Evolutionary conservation across 2,113 vertebrate species (phyloP).

Genomic region (Setophaga kirtlandii): DNA sequence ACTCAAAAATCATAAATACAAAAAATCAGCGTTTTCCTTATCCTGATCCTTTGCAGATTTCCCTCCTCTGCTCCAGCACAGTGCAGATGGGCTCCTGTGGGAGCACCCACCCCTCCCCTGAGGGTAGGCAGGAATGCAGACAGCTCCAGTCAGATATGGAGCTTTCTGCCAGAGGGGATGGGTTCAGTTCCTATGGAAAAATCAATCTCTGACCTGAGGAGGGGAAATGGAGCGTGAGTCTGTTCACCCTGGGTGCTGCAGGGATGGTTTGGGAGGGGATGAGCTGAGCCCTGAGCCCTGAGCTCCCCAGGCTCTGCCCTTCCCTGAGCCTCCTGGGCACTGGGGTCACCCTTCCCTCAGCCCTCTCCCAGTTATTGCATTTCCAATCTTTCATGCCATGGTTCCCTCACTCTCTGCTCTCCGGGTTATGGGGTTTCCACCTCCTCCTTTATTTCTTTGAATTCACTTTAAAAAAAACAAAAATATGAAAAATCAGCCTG

Average conservation of each 20-base stretch:
- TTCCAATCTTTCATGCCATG: neutral
- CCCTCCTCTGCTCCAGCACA: neutral
- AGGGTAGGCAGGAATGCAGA: neutral
- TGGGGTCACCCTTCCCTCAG: neutral
- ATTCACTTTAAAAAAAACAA: neutral
- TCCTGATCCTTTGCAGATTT: neutral
- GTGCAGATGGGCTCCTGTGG: neutral
- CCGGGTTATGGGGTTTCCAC: neutral
- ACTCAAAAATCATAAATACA: neutral
- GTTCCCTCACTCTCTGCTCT: neutral
- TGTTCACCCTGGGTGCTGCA: neutral
- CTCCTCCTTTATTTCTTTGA: neutral
- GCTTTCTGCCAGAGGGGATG: neutral
- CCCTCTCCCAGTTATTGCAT: neutral
- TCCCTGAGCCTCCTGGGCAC: neutral
- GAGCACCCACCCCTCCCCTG: neutral
- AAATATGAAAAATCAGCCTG: neutral
- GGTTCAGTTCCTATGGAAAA: neutral
- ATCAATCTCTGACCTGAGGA: neutral
- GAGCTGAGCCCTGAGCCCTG: neutral
- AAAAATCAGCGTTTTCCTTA: neutral
- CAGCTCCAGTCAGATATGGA: neutral
- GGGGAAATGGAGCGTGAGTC: neutral
- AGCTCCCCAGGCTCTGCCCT: neutral
- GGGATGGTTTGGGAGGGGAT: neutral